Percentiles rank a stretch among this genome's conserved stretches.
Conservation (phyloP, 2,888 invertebrate genomes). For the Quadriops clusia region DNA sequence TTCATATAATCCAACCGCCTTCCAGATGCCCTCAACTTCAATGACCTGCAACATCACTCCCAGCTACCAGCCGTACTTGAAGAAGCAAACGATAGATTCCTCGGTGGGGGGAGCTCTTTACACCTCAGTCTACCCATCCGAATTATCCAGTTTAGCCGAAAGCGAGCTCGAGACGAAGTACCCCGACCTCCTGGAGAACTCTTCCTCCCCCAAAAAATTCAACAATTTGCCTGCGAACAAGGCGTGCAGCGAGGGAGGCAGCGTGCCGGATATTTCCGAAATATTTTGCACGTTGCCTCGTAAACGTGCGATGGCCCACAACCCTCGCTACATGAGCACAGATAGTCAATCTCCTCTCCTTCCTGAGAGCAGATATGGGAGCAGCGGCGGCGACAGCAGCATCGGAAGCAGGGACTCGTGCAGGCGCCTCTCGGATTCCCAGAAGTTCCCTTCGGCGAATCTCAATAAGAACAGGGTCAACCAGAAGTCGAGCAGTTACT, state of each 20-base stretch:
- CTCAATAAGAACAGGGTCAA: constrained; percentile 22
- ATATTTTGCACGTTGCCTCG: constrained; percentile 57
- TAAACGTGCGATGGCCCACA: constrained; percentile 25
- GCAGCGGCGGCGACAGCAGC: constrained; percentile 52
- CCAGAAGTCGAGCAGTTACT: constrained; percentile 56
- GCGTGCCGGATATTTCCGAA: constrained; percentile 31
- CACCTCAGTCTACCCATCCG: constrained; percentile 22
- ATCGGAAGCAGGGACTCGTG: constrained; percentile 37
- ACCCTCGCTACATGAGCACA: constrained; percentile 34
- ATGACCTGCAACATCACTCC: constrained; percentile 5
- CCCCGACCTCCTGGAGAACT: constrained; percentile 33
- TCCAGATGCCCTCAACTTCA: constrained; percentile 13
- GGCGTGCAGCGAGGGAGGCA: constrained; percentile 33
- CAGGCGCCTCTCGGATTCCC: constrained; percentile 40
- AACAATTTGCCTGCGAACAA: constrained; percentile 18
- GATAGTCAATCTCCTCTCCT: constrained; percentile 67
- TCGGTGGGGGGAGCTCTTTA: constrained; percentile 14
- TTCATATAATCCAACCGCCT: constrained; percentile 29
- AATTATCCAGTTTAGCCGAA: constrained; percentile 26
- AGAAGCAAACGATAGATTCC: constrained; percentile 23
- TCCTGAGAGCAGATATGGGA: constrained; percentile 58
- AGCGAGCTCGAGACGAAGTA: constrained; percentile 24
- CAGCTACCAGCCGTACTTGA: constrained; percentile 14
- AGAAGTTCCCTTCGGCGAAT: constrained; percentile 23
- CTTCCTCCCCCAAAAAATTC: constrained; percentile 20